Conservation (phyloP, 2,888 invertebrate genomes). For the Melanargia galathea region DNA sequence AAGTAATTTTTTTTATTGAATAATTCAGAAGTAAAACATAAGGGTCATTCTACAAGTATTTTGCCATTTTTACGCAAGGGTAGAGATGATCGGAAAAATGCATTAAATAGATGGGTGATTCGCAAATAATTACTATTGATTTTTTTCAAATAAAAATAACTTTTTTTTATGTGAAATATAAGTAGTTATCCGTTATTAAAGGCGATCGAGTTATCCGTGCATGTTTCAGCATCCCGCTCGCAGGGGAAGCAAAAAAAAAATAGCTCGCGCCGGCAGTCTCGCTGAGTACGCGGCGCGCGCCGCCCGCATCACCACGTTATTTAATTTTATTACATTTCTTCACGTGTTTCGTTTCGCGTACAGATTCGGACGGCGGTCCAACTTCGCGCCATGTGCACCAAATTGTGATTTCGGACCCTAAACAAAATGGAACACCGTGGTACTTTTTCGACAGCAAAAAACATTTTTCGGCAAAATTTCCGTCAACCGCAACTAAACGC, state of each 20-base stretch:
- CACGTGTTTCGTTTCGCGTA: conserved; percentile 81
- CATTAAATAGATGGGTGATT: neutral
- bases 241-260: conserved; percentile 74
- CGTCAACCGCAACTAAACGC: conserved; percentile 70
- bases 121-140: too few species aligned
- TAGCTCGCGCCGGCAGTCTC: conserved; percentile 63
- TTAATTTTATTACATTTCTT: conserved; percentile 69
- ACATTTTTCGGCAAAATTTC: conserved; percentile 61
- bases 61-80: neutral
- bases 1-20: neutral
- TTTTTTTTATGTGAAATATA: too few species aligned
- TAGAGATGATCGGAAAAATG: neutral
- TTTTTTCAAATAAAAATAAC: neutral
- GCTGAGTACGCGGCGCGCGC: conserved; percentile 72
- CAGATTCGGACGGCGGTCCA: conserved; percentile 74
- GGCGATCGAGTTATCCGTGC: conserved; percentile 43
- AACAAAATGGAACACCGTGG: conserved; percentile 64
- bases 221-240: conserved; percentile 68
- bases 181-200: conserved; percentile 44
- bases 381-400: conserved; percentile 67
- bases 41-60: neutral
- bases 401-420: conserved; percentile 76
- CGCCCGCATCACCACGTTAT: conserved; percentile 73
- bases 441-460: conserved; percentile 60
- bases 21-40: neutral